Base-by-base conservation (phyloP, 1,140 invertebrate genomes). In the Sitophilus oryzae region DNA sequence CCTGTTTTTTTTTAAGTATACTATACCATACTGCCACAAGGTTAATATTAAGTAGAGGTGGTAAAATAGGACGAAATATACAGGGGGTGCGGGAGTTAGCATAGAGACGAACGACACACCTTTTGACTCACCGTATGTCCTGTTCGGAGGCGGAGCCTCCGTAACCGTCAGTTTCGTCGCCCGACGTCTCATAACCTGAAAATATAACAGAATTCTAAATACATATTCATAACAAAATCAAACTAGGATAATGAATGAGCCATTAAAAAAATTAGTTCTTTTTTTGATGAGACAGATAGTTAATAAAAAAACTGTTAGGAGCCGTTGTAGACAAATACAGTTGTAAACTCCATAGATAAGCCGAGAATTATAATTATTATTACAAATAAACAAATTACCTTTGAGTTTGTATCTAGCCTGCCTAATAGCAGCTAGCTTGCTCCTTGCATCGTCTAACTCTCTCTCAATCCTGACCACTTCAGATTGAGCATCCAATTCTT, bases 391-490 rank as follows among this genome's bases (percentile, higher is more conserved):
- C n/a, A 9, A 23, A 18, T 10, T 46, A 55, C 53, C 74, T 58
- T 79, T 77, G 35, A 85, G 78, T 66, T 86, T 86, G 62, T 91
- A 91, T 65, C 91, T 91, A 1, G 88, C 88, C 64, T 90, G 87
- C 18, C 88, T 76, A 63, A 92, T 90, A 25, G 87, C 86, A 1
- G 83, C 92, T 18, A 98, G 74, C 45, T 89, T 81, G n/a, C 86
- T 85, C 46, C 93, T 77, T 0, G 96, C 96, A 68, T 93, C 91
- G 66, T 93, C 88, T 20, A 98, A 73, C 75, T 99, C 90, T 52
- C 88, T 83, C 71, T 98, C 95, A 67, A 96, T 96, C 54, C 89
- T 81, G 15, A 97, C 75, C 0, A 97, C 92, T 65, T 93, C 60
- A 8, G 60, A 58, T 56, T 56, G 56, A 3, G 48, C 56, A 66